These are phyloP conservation scores for Barnardius zonarius DNA, from an alignment of 2,113 vertebrate species.

Conservation along the genomic window DNA sequence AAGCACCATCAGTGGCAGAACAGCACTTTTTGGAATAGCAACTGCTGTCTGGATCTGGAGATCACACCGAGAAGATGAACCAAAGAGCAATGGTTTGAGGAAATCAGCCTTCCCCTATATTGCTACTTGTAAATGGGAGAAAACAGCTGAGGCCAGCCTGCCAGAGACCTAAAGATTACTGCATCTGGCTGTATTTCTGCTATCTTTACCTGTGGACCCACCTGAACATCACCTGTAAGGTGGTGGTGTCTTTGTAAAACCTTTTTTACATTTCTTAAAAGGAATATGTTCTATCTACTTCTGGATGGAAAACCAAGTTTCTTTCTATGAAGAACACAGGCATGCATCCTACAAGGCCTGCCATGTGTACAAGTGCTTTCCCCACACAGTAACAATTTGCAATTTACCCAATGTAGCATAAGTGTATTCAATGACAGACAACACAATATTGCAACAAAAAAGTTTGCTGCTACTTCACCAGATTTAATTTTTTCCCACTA, in stretches of 20 bases:
- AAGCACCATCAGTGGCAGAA: not conserved
- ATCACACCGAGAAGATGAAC: not conserved
- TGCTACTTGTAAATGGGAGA: not conserved
- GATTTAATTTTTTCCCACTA: not conserved
- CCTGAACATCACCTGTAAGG: not conserved
- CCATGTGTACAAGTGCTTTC: not conserved
- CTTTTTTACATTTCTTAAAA: not conserved
- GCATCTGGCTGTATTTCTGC: not conserved
- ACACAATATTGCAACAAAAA: not conserved
- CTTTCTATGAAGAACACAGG: not conserved
- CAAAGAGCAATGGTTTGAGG: not conserved
- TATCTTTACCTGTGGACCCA: not conserved
- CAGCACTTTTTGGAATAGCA: rapidly evolving
- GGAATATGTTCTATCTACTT: not conserved
- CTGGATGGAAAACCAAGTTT: not conserved
- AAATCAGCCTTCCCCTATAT: not conserved
- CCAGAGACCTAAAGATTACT: rapidly evolving
- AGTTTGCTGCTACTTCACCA: not conserved
- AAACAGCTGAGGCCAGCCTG: not conserved
- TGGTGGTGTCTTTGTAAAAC: not conserved
- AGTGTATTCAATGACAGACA: not conserved
- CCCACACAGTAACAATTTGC: not conserved
- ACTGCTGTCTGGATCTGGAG: not conserved
- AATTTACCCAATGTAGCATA: not conserved
- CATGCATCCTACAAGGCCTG: not conserved